Conservation (phyloP, 37 sponge, comb jelly and placozoan species). For the Ephydatia muelleri region DNA sequence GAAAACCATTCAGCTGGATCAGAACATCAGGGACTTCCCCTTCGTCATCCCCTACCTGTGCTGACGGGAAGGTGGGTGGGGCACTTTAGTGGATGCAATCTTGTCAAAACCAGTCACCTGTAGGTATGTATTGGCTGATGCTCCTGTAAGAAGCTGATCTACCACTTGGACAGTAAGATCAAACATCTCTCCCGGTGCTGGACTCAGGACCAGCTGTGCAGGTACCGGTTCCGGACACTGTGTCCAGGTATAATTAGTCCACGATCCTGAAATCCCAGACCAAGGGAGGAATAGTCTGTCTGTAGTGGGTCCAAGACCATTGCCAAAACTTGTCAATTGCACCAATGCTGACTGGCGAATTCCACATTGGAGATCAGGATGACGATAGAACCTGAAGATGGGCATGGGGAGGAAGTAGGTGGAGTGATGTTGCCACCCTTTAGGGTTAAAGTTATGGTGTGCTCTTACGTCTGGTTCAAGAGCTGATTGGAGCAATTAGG, state of each 20-base stretch:
- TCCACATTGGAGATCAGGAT: slow-evolving; percentile 60
- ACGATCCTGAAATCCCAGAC: slow-evolving; percentile 58
- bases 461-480: slow-evolving; percentile 44
- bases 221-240: slow-evolving; percentile 45
- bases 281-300: slow-evolving; percentile 67
- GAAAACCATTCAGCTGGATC: slow-evolving; percentile 70
- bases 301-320: slow-evolving; percentile 52
- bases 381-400: slow-evolving; percentile 46
- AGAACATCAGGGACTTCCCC: slow-evolving; percentile 33
- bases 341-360: neutral
- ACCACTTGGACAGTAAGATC: slow-evolving; percentile 74
- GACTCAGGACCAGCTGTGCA: slow-evolving; percentile 52
- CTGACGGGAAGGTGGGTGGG: neutral
- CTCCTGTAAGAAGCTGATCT: slow-evolving; percentile 61
- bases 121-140: slow-evolving; percentile 40
- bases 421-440: neutral
- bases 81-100: neutral
- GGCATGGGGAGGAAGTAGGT: neutral
- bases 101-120: slow-evolving; percentile 28
- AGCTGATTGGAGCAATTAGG: slow-evolving; percentile 79
- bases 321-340: slow-evolving; percentile 4
- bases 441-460: neutral
- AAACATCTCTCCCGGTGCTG: slow-evolving; percentile 83
- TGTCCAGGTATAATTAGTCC: slow-evolving; percentile 16
- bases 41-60: neutral